Base-by-base conservation (phyloP, 2,113 vertebrate species). In the Malurus alboscapulatus region DNA sequence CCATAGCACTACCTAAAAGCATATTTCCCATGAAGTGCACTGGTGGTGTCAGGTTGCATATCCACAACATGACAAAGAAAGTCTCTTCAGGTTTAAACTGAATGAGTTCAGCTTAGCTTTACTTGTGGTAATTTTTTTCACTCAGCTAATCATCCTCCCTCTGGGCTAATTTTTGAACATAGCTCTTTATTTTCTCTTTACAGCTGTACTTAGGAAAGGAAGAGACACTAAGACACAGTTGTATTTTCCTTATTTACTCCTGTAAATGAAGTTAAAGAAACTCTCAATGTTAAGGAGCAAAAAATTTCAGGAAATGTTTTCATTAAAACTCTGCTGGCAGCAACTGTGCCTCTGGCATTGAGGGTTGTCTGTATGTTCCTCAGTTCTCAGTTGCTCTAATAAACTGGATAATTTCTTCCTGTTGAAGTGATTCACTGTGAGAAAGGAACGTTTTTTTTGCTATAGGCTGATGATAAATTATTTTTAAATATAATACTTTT, bases 201-300 rank as follows among this genome's bases (percentile, higher is more conserved):
- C 32, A 78, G 44, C 34, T 86, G 27, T 71, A 67, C 48, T 93
- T 83, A 63, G 22, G 59, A 92, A 93, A 40, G 11, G 20, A 88
- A 77, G 32, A 78, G 47, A 36, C 7, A 2, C 18, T 83, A 51
- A 68, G 9, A 72, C 25, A 24, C 18, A 63, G 50, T 54, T 0
- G 1, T 62, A 17, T 77, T 91, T 81, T 93, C 55, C 47, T 85
- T 54, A 91, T 93, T 94, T 89, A 44, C 53, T 82, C 59, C 53
- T 87, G 84, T 83, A 87, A 94, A 90, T 86, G 50, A 65, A 88
- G 38, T 81, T 69, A 92, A 93, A 92, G 55, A 77, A 90, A 45
- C 62, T 79, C 65, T 77, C 29, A 50, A 9, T 62, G 32, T 67
- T 84, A 61, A 90, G 66, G 55, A 94, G 32, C 0, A 0, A 91